These are phyloP conservation scores for Aphelenchoides fujianensis DNA, from an alignment of 1,140 invertebrate species.

Conservation along the genomic window DNA sequence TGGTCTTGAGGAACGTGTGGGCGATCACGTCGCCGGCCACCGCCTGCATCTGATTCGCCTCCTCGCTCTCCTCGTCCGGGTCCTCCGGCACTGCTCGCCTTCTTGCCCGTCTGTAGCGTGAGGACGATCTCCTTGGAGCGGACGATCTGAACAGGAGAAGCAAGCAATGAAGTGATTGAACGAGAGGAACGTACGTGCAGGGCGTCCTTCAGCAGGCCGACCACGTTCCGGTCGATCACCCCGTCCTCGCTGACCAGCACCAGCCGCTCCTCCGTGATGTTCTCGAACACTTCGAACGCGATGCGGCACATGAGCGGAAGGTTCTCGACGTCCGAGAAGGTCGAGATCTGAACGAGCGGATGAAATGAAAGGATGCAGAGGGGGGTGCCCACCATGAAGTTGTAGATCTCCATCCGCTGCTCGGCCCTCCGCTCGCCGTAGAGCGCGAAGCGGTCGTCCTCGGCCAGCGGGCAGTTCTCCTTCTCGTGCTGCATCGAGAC, in stretches of 20 bases:
- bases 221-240: slow-evolving; percentile 29
- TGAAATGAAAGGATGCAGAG: neutral
- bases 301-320: slow-evolving; percentile 29
- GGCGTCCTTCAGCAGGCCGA: slow-evolving; percentile 31
- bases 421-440: slow-evolving; percentile 10
- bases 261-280: slow-evolving; percentile 33
- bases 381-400: slow-evolving; percentile 40
- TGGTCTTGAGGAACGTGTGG: neutral
- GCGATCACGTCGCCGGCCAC: slow-evolving; percentile 3
- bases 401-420: slow-evolving; percentile 42
- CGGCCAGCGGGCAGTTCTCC: slow-evolving; percentile 17
- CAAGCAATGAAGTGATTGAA: neutral
- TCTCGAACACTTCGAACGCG: slow-evolving; percentile 41
- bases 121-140: slow-evolving; percentile 34
- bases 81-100: slow-evolving; percentile 35
- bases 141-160: slow-evolving; percentile 29
- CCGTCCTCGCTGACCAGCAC: neutral
- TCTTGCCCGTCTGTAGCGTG: slow-evolving; percentile 37
- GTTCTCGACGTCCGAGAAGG: slow-evolving; percentile 39
- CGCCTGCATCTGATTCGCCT: slow-evolving; percentile 21
- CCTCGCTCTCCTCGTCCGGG: slow-evolving; percentile 43
- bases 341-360: slow-evolving; percentile 34
- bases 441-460: slow-evolving; percentile 20
- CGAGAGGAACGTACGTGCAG: slow-evolving; percentile 26
- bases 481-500: slow-evolving; percentile 21